Conservation (phyloP, 2,113 vertebrate species). For the Scolopax mira region DNA sequence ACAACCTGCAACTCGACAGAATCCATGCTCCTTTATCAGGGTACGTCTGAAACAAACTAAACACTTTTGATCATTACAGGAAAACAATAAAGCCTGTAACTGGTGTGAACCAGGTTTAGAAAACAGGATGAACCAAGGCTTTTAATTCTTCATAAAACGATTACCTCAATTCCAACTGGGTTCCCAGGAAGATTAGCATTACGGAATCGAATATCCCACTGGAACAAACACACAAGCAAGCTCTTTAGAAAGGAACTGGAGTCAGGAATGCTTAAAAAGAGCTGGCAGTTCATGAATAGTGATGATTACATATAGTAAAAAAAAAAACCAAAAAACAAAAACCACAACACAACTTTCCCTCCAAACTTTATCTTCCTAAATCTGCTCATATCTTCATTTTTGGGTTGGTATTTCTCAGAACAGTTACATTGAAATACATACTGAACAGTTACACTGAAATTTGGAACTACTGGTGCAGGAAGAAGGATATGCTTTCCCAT, state of each 20-base stretch:
- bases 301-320: background rate
- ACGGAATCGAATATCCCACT: background rate
- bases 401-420: background rate
- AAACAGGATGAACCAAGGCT: background rate
- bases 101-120: background rate
- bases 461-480: background rate
- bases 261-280: background rate
- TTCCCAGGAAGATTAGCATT: background rate
- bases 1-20: background rate
- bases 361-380: background rate
- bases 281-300: background rate
- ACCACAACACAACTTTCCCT: too few species aligned
- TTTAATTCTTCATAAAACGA: rapidly evolving
- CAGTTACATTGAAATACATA: background rate
- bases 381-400: background rate
- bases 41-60: background rate
- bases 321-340: background rate
- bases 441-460: background rate
- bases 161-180: background rate
- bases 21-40: background rate
- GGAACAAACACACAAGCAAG: background rate
- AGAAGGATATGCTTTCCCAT: too few species aligned
- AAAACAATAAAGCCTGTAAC: background rate
- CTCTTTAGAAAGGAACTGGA: background rate
- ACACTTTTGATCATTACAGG: background rate